Conservation (phyloP, 53 echinoderm and acorn worm species). For the Hippasteria phrygiana region DNA sequence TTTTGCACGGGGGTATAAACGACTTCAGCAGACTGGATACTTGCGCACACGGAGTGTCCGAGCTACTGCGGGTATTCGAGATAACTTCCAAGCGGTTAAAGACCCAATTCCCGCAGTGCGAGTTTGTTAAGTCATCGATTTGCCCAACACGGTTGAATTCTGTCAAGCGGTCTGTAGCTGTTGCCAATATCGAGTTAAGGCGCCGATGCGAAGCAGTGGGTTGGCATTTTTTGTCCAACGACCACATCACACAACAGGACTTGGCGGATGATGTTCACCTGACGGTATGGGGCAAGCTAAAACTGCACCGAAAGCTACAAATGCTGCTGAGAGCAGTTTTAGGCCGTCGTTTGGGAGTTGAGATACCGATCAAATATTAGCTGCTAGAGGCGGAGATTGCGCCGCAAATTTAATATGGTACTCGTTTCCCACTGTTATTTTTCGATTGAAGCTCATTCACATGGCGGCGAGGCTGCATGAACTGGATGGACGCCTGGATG, state of each 20-base stretch:
- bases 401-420: too few species aligned
- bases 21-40: conserved; percentile 8
- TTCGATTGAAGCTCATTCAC: neutral
- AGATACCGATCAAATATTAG: too few species aligned
- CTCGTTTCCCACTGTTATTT: too few species aligned
- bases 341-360: conserved; percentile 5
- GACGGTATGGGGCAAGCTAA: conserved; percentile 25
- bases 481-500: neutral
- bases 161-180: neutral
- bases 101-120: neutral
- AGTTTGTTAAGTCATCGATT: conserved; percentile 20
- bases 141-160: conserved; percentile 2
- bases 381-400: too few species aligned
- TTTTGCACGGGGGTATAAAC: conserved; percentile 30
- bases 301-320: conserved; percentile 27
- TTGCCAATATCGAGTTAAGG: neutral
- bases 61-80: conserved; percentile 16
- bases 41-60: neutral
- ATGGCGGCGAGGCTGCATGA: neutral
- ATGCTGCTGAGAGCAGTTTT: conserved; percentile 17
- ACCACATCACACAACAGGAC: conserved; percentile 32
- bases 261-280: conserved; percentile 26
- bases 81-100: conserved; percentile 3
- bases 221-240: conserved; percentile 30
- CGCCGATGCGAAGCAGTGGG: neutral